phyloP scores from a whole-genome alignment of 2,113 vertebrate genomes.

The Rhinolophus sinicus region DNA sequence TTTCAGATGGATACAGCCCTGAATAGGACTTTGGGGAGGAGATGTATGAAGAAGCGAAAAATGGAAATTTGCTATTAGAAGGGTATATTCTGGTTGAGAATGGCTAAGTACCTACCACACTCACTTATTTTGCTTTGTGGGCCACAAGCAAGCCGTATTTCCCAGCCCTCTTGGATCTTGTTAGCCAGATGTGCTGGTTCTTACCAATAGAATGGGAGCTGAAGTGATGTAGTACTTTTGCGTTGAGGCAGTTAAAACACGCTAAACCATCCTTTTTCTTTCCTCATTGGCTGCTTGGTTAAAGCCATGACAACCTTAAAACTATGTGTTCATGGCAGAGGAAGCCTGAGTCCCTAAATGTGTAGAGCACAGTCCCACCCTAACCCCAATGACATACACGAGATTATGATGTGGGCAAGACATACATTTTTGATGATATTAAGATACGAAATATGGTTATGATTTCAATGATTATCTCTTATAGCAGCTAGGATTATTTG shows the following conservation, averaged over 20 bases:
- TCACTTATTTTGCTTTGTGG: neutral
- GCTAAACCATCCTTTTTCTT: neutral
- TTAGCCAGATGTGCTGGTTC: neutral
- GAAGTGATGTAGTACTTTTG: neutral
- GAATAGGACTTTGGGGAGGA: neutral
- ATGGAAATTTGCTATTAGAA: neutral
- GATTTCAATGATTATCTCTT: neutral
- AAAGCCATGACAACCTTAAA: neutral
- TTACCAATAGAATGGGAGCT: neutral
- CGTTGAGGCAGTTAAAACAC: neutral
- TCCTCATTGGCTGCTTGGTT: neutral
- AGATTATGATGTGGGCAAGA: neutral
- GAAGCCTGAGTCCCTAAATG: neutral
- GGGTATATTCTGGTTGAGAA: neutral
- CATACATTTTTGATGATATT: neutral
- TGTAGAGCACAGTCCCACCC: neutral
- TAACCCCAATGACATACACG: neutral
- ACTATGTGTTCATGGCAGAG: neutral
- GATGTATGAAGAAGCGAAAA: neutral
- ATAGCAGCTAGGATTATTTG: neutral
- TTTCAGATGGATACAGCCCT: neutral
- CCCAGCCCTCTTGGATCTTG: neutral
- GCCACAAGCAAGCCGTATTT: neutral
- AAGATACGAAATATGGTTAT: neutral
- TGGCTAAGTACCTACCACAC: neutral